Evolutionary conservation across 2,113 vertebrate species (phyloP).

Genomic region (Siphamia tubifer): DNA sequence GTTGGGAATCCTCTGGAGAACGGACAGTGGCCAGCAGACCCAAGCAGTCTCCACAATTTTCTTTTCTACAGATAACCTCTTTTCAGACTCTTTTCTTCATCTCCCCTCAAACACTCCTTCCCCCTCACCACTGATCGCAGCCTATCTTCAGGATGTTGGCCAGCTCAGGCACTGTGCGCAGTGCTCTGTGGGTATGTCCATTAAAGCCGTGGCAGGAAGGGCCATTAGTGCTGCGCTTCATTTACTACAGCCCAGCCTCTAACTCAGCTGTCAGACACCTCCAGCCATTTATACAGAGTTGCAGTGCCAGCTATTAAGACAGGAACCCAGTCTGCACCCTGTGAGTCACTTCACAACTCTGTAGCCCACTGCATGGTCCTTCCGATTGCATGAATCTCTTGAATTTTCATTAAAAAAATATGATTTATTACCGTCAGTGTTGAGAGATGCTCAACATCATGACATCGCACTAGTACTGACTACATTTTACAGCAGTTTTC

Average conservation of each 20-base stretch:
- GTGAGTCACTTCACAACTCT: no score
- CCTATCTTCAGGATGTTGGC: constrained; percentile 17
- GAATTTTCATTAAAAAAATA: no score
- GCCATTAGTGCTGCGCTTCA: constrained; percentile 67
- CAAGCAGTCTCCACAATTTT: background rate
- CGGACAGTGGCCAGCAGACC: background rate
- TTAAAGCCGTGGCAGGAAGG: constrained; percentile 62
- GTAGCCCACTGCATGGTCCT: no score
- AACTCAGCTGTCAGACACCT: constrained; percentile 63
- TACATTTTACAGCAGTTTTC: no score
- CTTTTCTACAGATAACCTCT: background rate
- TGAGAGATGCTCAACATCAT: no score
- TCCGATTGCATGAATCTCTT: no score
- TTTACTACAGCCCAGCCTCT: constrained; percentile 54
- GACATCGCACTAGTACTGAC: no score
- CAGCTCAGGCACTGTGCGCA: constrained; percentile 21
- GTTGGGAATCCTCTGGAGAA: background rate
- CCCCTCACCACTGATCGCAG: background rate
- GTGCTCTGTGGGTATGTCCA: constrained; percentile 60
- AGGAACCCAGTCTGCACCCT: no score
- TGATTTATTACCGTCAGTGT: no score
- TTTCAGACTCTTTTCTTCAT: background rate
- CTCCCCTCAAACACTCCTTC: background rate
- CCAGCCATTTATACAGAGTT: no score
- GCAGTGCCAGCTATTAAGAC: no score